These are phyloP conservation scores for Chrysomela aeneicollis DNA, from an alignment of 2,888 invertebrate genomes.

Conservation along the genomic window DNA sequence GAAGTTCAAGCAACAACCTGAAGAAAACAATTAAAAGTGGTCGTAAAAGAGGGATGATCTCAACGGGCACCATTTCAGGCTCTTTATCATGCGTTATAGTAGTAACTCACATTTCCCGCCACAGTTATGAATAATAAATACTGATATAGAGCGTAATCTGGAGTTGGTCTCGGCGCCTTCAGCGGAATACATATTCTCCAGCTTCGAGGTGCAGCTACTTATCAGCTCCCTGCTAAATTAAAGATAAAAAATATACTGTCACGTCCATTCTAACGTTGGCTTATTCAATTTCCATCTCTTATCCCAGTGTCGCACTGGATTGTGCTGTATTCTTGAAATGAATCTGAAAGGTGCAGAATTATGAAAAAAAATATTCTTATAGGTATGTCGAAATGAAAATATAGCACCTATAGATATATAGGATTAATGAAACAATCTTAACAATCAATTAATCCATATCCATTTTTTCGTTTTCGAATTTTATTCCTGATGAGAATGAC, in stretches of 20 bases:
- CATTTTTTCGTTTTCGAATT: too few relatives aligned
- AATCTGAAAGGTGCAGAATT: too few relatives aligned
- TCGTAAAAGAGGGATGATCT: conserved; percentile 54
- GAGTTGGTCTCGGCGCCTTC: conserved; percentile 49
- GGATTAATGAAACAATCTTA: too few relatives aligned
- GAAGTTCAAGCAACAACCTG: conserved; percentile 18
- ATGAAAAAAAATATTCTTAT: too few relatives aligned
- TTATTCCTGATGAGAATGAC: too few relatives aligned
- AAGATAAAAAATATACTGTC: conserved; percentile 62
- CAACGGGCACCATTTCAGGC: conserved; percentile 56
- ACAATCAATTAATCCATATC: too few relatives aligned
- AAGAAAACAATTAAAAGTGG: conserved; percentile 46
- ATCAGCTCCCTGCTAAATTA: conserved; percentile 61
- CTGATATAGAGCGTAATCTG: conserved; percentile 60
- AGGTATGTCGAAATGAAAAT: too few relatives aligned
- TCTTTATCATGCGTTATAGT: conserved; percentile 59
- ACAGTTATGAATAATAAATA: conserved; percentile 62
- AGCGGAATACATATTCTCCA: conserved; percentile 58
- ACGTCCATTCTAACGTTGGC: conserved; percentile 60
- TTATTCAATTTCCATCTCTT: conserved; percentile 61
- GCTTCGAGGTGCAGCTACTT: conserved; percentile 55
- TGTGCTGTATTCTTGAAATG: neutral
- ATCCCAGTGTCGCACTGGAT: conserved; percentile 19
- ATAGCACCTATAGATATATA: too few relatives aligned
- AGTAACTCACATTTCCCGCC: conserved; percentile 58